Evolutionary conservation across 2,113 vertebrate genomes (phyloP).

Genomic region (Numenius arquata): DNA sequence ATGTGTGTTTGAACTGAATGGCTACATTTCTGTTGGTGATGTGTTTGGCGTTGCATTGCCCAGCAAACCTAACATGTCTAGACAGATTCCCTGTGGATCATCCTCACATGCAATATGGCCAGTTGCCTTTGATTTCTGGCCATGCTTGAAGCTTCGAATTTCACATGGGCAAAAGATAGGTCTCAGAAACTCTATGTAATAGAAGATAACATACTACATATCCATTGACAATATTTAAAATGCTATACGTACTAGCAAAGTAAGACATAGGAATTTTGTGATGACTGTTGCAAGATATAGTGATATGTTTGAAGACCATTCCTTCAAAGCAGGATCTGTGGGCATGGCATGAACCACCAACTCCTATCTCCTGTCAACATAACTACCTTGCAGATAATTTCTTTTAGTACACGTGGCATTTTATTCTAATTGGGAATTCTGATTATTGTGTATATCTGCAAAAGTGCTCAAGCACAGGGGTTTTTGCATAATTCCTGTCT

Average conservation of each 20-base stretch:
- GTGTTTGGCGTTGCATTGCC: background rate
- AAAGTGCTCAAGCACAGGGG: background rate
- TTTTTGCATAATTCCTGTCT: background rate
- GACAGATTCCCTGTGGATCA: background rate
- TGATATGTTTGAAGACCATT: background rate
- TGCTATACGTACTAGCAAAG: background rate
- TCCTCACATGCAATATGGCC: fast-evolving
- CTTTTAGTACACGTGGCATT: fast-evolving
- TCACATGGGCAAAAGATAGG: fast-evolving
- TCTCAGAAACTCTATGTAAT: background rate
- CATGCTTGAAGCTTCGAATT: background rate
- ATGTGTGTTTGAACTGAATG: background rate
- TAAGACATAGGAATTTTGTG: background rate
- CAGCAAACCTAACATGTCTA: background rate
- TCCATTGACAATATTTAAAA: background rate
- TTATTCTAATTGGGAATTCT: background rate
- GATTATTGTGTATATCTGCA: background rate
- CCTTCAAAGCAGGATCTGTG: background rate
- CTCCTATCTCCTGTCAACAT: background rate
- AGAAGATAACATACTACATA: background rate
- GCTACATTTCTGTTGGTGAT: background rate
- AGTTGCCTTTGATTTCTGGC: background rate
- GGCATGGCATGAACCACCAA: background rate
- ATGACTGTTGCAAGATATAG: background rate
- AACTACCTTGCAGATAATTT: background rate